Evolutionary conservation across 2,888 invertebrate species (phyloP).

Genomic region (Eristalis pertinax): DNA sequence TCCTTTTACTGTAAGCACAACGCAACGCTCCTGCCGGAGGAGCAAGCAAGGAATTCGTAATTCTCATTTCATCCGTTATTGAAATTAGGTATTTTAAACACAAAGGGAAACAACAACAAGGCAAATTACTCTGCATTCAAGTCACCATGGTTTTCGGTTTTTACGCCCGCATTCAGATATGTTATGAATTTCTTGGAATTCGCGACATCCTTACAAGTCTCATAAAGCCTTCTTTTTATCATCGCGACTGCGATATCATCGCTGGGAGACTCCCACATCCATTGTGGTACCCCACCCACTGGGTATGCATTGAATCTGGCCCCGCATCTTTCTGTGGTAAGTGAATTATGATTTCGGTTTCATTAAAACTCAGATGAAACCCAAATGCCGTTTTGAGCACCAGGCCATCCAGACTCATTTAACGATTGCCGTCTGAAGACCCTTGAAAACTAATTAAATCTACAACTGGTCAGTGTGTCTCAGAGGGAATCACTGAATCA

Average conservation of each 20-base stretch:
- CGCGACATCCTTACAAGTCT: neutral
- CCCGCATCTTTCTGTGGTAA: neutral
- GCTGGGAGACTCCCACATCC: neutral
- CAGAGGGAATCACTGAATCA: neutral
- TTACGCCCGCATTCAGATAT: neutral
- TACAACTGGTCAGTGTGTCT: neutral
- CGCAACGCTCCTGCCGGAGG: constrained; percentile 8
- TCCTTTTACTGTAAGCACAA: constrained; percentile 48
- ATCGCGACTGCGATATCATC: neutral
- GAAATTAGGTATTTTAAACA: constrained; percentile 34
- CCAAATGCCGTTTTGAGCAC: neutral
- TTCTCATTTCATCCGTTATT: constrained; percentile 45
- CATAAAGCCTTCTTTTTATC: constrained; percentile 14
- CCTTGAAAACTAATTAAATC: constrained; percentile 32
- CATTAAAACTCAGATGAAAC: neutral
- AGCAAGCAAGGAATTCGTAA: constrained; percentile 41
- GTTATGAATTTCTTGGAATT: neutral
- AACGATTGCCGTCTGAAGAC: neutral
- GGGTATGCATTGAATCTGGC: neutral
- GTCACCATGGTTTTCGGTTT: neutral
- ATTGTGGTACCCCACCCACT: neutral
- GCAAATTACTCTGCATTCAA: constrained; percentile 8
- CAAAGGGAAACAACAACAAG: constrained; percentile 56
- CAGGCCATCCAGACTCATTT: neutral
- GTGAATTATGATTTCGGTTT: constrained; percentile 3